Evolutionary conservation across 2,797 vertebrate genomes (phyloP).

Genomic region (Peromyscus eremicus): DNA sequence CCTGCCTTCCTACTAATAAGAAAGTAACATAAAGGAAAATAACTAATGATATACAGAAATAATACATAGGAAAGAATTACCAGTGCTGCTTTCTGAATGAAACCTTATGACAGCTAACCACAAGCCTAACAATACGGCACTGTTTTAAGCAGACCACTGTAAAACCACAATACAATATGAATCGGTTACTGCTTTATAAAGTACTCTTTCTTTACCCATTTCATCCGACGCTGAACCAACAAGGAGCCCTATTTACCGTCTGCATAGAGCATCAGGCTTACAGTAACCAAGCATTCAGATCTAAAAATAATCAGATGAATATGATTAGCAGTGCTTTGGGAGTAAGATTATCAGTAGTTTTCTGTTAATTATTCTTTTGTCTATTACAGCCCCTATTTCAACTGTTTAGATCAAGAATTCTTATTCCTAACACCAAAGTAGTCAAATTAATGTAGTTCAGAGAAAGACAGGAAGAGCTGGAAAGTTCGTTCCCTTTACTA

Average conservation of each 20-base stretch:
- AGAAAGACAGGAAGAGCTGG: background rate
- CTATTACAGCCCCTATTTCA: background rate
- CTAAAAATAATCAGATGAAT: constrained; percentile 62
- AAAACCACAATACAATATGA: constrained; percentile 62
- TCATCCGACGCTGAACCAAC: constrained; percentile 39
- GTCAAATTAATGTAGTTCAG: background rate
- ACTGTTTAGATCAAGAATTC: background rate
- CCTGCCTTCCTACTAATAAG: background rate
- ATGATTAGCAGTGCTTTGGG: constrained; percentile 28
- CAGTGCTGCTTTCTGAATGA: constrained; percentile 56
- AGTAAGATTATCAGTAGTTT: constrained; percentile 35
- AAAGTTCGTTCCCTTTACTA: background rate
- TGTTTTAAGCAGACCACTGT: constrained; percentile 29
- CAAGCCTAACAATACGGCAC: background rate
- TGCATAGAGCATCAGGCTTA: constrained; percentile 44
- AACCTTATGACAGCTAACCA: constrained; percentile 2
- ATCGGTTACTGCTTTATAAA: constrained; percentile 57
- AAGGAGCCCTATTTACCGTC: constrained; percentile 56
- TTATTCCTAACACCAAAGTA: background rate
- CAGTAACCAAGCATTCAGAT: background rate
- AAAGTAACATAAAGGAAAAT: constrained; percentile 13
- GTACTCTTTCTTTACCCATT: constrained; percentile 51
- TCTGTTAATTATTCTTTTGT: constrained; percentile 16
- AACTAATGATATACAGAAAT: constrained; percentile 34
- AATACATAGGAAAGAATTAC: background rate